Conservation (phyloP, 2,888 invertebrate genomes). For the Isotomurus palustris region DNA sequence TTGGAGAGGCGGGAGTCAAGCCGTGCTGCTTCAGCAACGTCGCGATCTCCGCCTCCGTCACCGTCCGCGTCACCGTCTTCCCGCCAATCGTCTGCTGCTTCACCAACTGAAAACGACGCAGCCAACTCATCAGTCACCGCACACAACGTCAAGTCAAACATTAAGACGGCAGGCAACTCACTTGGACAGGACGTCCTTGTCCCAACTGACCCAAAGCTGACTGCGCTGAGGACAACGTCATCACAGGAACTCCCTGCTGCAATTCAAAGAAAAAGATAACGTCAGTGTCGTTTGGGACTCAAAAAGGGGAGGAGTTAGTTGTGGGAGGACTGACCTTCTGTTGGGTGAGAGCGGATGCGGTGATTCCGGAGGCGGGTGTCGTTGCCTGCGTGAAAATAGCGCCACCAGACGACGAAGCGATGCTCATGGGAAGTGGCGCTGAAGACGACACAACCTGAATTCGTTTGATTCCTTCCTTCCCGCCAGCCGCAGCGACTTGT, state of each 20-base stretch:
- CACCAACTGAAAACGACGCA: slow-evolving; percentile 32
- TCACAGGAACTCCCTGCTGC: slow-evolving; percentile 18
- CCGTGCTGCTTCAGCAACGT: slow-evolving; percentile 43
- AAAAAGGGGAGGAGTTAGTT: too few species aligned
- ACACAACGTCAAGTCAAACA: too few species aligned
- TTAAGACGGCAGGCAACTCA: background rate
- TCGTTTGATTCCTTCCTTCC: slow-evolving; percentile 21
- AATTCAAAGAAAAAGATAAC: too few species aligned
- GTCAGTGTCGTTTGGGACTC: too few species aligned
- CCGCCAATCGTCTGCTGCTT: slow-evolving; percentile 44
- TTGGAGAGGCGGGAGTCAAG: slow-evolving; percentile 9
- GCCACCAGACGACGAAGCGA: background rate
- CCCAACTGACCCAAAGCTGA: too few species aligned
- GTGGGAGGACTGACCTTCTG: slow-evolving; percentile 10
- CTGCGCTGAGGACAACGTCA: too few species aligned
- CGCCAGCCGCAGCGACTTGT: slow-evolving; percentile 18
- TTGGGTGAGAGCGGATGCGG: background rate
- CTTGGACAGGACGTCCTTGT: slow-evolving; percentile 18
- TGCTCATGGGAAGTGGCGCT: slow-evolving; percentile 10
- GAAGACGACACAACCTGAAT: slow-evolving; percentile 34
- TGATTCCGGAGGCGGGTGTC: background rate
- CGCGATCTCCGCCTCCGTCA: slow-evolving; percentile 41
- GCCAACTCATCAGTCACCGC: too few species aligned
- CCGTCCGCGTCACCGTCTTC: slow-evolving; percentile 40
- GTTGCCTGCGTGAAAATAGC: slow-evolving; percentile 3